A percentile compares a stretch with the other conserved stretches of the same genome.
Evolutionary conservation across 2,113 vertebrate genomes (phyloP).

Genomic region (Alaudala cheleensis): DNA sequence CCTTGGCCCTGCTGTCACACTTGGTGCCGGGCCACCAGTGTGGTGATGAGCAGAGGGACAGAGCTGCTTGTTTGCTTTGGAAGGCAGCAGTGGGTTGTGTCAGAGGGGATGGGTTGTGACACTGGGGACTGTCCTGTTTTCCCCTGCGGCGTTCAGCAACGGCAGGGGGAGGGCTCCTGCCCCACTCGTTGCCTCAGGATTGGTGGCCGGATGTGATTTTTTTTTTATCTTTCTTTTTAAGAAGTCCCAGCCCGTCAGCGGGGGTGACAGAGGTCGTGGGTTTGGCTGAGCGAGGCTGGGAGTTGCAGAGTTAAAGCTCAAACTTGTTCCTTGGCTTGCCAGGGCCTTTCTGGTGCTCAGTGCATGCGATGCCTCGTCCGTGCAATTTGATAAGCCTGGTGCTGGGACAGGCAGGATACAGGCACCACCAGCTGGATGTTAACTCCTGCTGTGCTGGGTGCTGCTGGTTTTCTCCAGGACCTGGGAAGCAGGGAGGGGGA

Average conservation of each 20-base stretch:
- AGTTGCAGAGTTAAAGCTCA: constrained; percentile 48
- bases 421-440: neutral
- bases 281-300: constrained; percentile 4
- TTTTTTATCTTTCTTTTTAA: neutral
- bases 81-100: neutral
- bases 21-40: neutral
- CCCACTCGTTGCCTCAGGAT: neutral
- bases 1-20: neutral
- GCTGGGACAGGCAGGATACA: constrained; percentile 51
- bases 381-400: constrained; percentile 58
- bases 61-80: constrained; percentile 20
- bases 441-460: constrained; percentile 24
- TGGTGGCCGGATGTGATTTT: constrained; percentile 12
- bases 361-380: neutral
- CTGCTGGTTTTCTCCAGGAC: neutral
- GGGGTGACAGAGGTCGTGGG: neutral
- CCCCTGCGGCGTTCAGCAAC: neutral
- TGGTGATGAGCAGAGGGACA: neutral
- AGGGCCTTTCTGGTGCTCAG: constrained; percentile 44
- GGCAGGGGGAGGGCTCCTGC: neutral
- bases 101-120: constrained; percentile 10
- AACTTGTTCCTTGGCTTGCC: constrained; percentile 49
- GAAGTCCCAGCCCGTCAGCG: neutral
- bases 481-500: neutral
- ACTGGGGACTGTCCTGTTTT: constrained; percentile 26